Base-by-base conservation (phyloP, 2,797 vertebrate species). In the Cirrhinus mrigala region DNA sequence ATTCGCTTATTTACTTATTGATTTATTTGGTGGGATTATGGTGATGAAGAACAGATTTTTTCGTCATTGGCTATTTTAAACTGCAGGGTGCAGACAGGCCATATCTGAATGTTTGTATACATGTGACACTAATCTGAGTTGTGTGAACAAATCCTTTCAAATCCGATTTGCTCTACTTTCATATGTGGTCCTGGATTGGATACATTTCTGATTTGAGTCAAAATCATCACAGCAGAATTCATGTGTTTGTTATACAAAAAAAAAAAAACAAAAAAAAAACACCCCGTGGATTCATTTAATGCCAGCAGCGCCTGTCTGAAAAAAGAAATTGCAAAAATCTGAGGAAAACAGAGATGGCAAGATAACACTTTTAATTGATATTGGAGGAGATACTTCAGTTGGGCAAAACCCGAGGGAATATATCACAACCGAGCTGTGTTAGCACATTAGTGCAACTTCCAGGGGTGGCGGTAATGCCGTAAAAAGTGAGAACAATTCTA, bases 81-180 rank as follows among this genome's bases (percentile, higher is more conserved):
- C 58, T 24, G 22, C 22, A 66, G 46, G 46, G 46, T 54, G 58
- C 29, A 52, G 58, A 68, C 46, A 27, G 46, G 12, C 46, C 46
- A 66, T 79, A 50, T 64, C 6, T 48, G 24, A 48, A 64, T 76
- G 16, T 83, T 68, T 83, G 44, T 48, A 50, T 50, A 62, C 54
- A 74, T 62, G 44, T 64, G 70, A 82, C 70, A 74, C 20, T 60
- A 60, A 75, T 50, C 69, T 50, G 56, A 82, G 54, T 70, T 54
- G 18, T 71, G 40, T 27, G 37, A 62, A 73, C 81, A 82, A 83
- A 83, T 75, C 81, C 81, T 37, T 64, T 75, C 20, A 74, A 83
- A 64, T 75, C 70, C 1, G 44, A 74, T 83, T 75, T 50, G 4
- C 40, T 44, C 56, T 20, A 82, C 18, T 82, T 82, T 62, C 54